phyloP scores from a whole-genome alignment of 2,113 vertebrate species.

The Heteronetta atricapilla region DNA sequence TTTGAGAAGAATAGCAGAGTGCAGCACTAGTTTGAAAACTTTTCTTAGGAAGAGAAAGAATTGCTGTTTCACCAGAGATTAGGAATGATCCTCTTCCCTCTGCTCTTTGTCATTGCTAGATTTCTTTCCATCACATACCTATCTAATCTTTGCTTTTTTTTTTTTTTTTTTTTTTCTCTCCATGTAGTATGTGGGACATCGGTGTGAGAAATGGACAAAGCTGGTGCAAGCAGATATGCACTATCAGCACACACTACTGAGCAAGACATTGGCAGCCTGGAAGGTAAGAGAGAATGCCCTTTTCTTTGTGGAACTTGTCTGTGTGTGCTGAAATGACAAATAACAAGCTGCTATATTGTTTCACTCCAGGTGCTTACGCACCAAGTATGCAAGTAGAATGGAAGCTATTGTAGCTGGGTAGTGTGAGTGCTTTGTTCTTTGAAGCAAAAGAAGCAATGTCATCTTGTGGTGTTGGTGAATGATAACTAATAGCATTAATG shows the following conservation, averaged over 20 bases:
- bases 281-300: constrained; percentile 58
- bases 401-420: neutral
- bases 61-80: neutral
- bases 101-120: neutral
- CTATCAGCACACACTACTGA: constrained; percentile 58
- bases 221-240: constrained; percentile 67
- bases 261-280: constrained; percentile 77
- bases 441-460: neutral
- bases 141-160: fast-evolving
- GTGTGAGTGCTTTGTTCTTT: neutral
- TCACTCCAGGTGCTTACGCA: neutral
- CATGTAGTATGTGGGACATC: constrained; percentile 53
- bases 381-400: neutral
- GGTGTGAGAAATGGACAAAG: constrained; percentile 70
- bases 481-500: neutral
- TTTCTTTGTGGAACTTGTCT: neutral
- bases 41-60: neutral
- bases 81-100: neutral
- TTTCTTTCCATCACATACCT: neutral
- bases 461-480: neutral
- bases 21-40: neutral
- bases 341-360: neutral
- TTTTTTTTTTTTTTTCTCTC: too few species aligned
- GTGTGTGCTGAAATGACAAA: neutral
- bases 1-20: neutral